Conservation (phyloP, 1,140 invertebrate species). For the Palaemon carinicauda region DNA sequence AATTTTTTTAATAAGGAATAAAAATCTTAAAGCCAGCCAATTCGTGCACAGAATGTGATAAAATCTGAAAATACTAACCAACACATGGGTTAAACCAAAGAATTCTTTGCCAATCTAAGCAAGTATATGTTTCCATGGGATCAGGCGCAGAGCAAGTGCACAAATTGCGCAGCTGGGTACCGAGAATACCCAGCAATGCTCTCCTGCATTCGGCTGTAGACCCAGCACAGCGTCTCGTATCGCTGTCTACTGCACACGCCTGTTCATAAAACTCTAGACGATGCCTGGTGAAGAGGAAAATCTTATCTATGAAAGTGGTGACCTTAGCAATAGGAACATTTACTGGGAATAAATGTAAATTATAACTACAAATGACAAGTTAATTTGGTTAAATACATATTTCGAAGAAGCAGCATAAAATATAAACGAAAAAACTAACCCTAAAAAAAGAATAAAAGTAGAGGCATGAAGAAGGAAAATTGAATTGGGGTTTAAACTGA, state of each 20-base stretch:
- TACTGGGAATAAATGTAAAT: too few species aligned
- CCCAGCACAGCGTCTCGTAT: constrained; percentile 88
- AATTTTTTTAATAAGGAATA: not conserved
- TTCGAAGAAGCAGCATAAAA: too few species aligned
- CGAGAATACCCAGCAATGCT: constrained; percentile 84
- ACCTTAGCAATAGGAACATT: too few species aligned
- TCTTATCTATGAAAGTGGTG: too few species aligned
- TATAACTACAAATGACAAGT: too few species aligned
- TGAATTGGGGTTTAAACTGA: constrained; percentile 34
- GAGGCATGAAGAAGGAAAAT: too few species aligned
- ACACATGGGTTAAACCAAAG: constrained; percentile 92
- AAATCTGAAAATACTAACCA: constrained; percentile 72
- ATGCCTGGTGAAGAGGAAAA: constrained; percentile 67
- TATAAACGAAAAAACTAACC: too few species aligned
- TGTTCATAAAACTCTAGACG: constrained; percentile 87
- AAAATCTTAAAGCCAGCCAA: not conserved
- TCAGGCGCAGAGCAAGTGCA: constrained; percentile 83
- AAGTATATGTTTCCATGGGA: constrained; percentile 82
- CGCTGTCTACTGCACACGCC: constrained; percentile 86
- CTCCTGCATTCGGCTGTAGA: constrained; percentile 79
- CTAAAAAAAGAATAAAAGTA: too few species aligned
- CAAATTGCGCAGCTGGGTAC: constrained; percentile 81
- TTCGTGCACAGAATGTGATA: too few species aligned
- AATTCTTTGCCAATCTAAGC: constrained; percentile 87
- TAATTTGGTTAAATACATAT: too few species aligned